Conservation (phyloP, 2,797 vertebrate genomes). For the Mastacembelus armatus region DNA sequence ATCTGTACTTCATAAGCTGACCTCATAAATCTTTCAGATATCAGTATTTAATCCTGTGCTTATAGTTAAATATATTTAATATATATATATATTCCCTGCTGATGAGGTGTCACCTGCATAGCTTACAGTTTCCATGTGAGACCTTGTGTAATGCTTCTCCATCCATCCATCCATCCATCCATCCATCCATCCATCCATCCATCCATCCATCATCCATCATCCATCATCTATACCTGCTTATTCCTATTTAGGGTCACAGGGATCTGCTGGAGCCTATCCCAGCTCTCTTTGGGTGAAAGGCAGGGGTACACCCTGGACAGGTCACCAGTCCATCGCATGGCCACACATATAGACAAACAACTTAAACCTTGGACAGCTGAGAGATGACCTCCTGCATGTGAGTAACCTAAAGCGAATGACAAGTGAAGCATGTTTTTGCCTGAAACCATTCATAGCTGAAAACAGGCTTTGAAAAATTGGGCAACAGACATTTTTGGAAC, state of each 20-base stretch:
- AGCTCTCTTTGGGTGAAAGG: too few species aligned
- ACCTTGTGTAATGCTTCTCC: background rate
- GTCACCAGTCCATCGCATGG: too few species aligned
- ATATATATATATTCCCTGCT: background rate
- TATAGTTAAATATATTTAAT: too few species aligned
- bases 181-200: too few species aligned
- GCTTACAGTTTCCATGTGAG: background rate
- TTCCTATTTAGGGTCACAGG: too few species aligned
- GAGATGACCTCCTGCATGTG: background rate
- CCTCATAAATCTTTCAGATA: background rate
- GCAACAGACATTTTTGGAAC: slow-evolving; percentile 11
- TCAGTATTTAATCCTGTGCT: background rate
- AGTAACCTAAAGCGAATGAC: slow-evolving; percentile 2
- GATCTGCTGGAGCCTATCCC: too few species aligned
- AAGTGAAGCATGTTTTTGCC: background rate
- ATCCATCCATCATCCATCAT: too few species aligned
- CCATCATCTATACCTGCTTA: too few species aligned
- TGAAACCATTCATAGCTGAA: slow-evolving; percentile 6
- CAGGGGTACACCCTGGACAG: too few species aligned
- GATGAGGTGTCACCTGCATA: slow-evolving; percentile 6
- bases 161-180: too few species aligned
- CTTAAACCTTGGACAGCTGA: slow-evolving; percentile 6
- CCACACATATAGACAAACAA: background rate
- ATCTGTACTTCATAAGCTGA: background rate
- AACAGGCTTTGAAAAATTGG: background rate